A percentile compares a stretch with the other conserved stretches of the same genome.
These are phyloP conservation scores for Musca domestica DNA, from an alignment of 1,140 invertebrate genomes.

Conservation along the genomic window DNA sequence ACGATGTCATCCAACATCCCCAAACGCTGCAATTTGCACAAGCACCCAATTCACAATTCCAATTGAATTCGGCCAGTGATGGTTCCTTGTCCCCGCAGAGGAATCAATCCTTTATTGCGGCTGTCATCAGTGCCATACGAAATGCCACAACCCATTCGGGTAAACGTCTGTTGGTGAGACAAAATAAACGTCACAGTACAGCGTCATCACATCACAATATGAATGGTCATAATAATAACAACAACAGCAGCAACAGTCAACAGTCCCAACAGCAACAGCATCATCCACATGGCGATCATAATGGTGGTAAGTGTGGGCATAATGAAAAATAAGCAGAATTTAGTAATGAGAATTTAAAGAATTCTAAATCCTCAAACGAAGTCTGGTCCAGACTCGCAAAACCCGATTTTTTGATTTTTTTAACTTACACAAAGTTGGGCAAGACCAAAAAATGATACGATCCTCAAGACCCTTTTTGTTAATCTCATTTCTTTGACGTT, in stretches of 20 bases:
- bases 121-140: conserved; percentile 67
- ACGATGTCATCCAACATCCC: conserved; percentile 12
- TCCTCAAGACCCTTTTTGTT: too few species aligned
- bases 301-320: conserved; percentile 22
- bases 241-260: conserved; percentile 5
- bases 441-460: too few species aligned
- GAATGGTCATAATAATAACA: conserved; percentile 2
- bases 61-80: conserved; percentile 52
- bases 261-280: conserved; percentile 9
- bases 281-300: conserved; percentile 10
- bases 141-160: conserved; percentile 59
- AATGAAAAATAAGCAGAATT: too few species aligned
- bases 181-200: conserved; percentile 23
- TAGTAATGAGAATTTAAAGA: too few species aligned
- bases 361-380: too few species aligned
- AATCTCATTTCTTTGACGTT: too few species aligned
- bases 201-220: background rate
- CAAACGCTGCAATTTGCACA: conserved; percentile 6
- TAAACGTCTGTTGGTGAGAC: conserved; percentile 42
- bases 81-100: conserved; percentile 61
- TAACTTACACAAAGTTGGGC: too few species aligned
- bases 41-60: background rate
- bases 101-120: conserved; percentile 65
- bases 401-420: too few species aligned
- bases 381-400: too few species aligned